phyloP scores from a whole-genome alignment of 2,113 vertebrate species.

The Dromiciops gliroides region DNA sequence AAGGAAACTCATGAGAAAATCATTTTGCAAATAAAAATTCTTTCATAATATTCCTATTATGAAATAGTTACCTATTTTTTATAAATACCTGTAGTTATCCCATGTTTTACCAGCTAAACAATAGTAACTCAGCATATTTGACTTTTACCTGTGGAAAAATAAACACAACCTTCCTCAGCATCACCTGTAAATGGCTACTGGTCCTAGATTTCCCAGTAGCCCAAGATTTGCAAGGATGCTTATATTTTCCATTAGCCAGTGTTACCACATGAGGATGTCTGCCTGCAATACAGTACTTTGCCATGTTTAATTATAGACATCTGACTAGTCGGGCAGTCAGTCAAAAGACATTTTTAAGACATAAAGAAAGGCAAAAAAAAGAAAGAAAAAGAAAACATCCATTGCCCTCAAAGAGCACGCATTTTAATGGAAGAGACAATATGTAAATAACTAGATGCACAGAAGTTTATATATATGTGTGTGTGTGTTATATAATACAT shows the following conservation, averaged over 20 bases:
- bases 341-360: not conserved
- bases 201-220: not conserved
- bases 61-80: not conserved
- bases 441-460: not conserved
- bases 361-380: not conserved
- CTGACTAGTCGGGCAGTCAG: not conserved
- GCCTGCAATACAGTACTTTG: not conserved
- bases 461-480: not conserved
- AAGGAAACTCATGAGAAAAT: not conserved
- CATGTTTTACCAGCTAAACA: not conserved
- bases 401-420: not conserved
- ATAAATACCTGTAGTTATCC: not conserved
- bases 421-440: not conserved
- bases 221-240: not conserved
- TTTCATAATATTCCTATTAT: not conserved
- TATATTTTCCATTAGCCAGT: not conserved
- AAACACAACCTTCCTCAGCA: not conserved
- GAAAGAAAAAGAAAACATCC: too few species aligned
- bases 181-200: not conserved
- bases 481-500: too few species aligned
- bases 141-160: not conserved
- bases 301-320: not conserved
- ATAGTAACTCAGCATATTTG: not conserved
- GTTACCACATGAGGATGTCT: not conserved
- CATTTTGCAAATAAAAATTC: not conserved